phyloP scores from a whole-genome alignment of 1,140 invertebrate species.

The Drosophila bocki region DNA sequence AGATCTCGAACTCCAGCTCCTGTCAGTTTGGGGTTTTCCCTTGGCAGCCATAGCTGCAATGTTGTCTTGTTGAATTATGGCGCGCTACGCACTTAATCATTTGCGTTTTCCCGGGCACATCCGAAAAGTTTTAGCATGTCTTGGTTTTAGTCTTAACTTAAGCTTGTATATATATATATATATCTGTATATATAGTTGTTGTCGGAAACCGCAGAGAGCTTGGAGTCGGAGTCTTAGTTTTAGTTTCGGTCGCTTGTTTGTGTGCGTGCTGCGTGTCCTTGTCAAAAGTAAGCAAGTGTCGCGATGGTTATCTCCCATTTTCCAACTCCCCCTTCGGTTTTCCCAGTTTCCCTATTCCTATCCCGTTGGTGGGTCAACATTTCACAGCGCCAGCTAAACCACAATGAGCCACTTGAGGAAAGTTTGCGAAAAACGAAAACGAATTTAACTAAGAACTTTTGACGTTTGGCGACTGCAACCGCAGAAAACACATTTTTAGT shows the following conservation, averaged over 20 bases:
- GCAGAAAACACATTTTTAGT: slow-evolving; percentile 51
- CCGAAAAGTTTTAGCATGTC: slow-evolving; percentile 75
- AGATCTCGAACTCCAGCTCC: not conserved
- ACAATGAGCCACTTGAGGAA: slow-evolving; percentile 81
- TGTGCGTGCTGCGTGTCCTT: slow-evolving; percentile 56
- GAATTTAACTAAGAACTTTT: slow-evolving; percentile 83
- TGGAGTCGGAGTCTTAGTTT: slow-evolving; percentile 23
- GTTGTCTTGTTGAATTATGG: slow-evolving; percentile 79
- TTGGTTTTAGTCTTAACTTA: slow-evolving; percentile 36
- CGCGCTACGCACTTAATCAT: slow-evolving; percentile 78
- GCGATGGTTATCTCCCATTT: slow-evolving; percentile 51
- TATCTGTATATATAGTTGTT: slow-evolving; percentile 2
- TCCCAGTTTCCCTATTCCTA: not conserved
- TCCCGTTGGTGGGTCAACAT: slow-evolving; percentile 70
- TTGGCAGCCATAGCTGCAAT: slow-evolving; percentile 38
- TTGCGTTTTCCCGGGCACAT: slow-evolving; percentile 76
- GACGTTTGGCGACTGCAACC: slow-evolving; percentile 68
- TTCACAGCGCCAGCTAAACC: slow-evolving; percentile 62
- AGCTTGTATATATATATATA: not conserved
- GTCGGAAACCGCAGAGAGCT: slow-evolving; percentile 52
- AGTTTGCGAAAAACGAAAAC: slow-evolving; percentile 57
- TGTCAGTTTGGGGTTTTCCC: slow-evolving; percentile 28
- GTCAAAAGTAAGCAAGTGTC: slow-evolving; percentile 72
- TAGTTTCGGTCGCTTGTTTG: slow-evolving; percentile 27
- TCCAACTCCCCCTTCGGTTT: slow-evolving; percentile 1